These are phyloP conservation scores for Trimorus sp. DNA, from an alignment of 2,888 invertebrate genomes.

Conservation along the genomic window DNA sequence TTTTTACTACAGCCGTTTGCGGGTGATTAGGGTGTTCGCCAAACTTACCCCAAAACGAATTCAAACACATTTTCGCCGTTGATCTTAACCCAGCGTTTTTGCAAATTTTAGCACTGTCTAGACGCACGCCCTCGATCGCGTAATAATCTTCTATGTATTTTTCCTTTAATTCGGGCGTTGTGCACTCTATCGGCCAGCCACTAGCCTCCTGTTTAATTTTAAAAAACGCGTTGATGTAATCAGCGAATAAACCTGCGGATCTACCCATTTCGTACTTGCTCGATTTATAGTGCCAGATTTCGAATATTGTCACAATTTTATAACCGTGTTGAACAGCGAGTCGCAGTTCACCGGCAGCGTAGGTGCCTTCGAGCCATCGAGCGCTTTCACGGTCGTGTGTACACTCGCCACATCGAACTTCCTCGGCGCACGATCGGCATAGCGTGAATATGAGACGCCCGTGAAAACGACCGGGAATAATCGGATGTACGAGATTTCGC, in stretches of 20 bases:
- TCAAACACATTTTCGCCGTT: constrained; percentile 4
- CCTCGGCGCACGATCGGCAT: constrained; percentile 74
- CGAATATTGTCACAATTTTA: constrained; percentile 71
- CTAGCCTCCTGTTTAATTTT: no score
- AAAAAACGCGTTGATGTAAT: no score
- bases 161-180: no score
- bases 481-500: not conserved
- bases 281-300: constrained; percentile 78
- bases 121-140: no score
- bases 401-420: constrained; percentile 70
- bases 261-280: no score
- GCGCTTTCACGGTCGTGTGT: constrained; percentile 70
- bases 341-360: constrained; percentile 73
- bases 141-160: no score
- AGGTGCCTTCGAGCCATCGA: constrained; percentile 72
- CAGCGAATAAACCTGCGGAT: no score
- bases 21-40: no score
- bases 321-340: constrained; percentile 75
- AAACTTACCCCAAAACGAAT: constrained; percentile 19
- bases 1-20: no score
- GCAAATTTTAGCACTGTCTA: no score
- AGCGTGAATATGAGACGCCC: constrained; percentile 74
- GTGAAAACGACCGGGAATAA: not conserved
- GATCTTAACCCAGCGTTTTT: constrained; percentile 1
- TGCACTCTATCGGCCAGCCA: no score